Evolutionary conservation across 2,888 invertebrate species (phyloP).

Genomic region (Eupithecia vulgata): DNA sequence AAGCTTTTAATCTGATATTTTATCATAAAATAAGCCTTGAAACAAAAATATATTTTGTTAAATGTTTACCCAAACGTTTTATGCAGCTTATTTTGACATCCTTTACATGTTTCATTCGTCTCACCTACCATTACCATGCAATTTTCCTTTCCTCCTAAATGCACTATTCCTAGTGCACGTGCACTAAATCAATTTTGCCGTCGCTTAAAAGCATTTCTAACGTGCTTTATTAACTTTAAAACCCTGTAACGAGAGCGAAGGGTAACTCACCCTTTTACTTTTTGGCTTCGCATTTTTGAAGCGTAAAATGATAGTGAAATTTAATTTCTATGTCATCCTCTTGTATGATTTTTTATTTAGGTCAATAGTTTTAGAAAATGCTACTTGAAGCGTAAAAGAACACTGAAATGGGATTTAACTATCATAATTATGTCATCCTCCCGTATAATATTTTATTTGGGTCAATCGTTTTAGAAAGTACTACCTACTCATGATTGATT

Average conservation of each 20-base stretch:
- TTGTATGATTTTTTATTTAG: not conserved
- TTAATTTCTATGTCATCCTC: not conserved
- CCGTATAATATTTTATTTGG: not conserved
- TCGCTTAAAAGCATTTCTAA: conserved; percentile 57
- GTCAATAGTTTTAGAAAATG: not conserved
- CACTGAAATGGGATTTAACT: too few relatives aligned
- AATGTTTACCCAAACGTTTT: not conserved
- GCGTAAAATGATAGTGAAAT: not conserved
- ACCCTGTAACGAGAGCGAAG: conserved; percentile 26
- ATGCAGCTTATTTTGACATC: not conserved
- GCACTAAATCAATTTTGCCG: conserved; percentile 35
- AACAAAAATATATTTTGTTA: not conserved
- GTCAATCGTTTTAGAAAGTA: not conserved
- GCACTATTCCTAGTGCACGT: conserved; percentile 29
- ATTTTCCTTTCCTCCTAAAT: not conserved
- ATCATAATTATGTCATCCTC: not conserved
- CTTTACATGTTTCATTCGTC: not conserved
- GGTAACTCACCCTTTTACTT: conserved; percentile 10
- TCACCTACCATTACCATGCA: not conserved
- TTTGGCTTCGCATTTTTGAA: not conserved
- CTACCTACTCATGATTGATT: too few relatives aligned
- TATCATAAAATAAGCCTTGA: not conserved
- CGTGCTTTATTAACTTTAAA: conserved; percentile 57
- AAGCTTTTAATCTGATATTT: not conserved
- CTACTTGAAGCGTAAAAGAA: too few relatives aligned